Evolutionary conservation across 2,888 invertebrate genomes (phyloP).

Genomic region (Callimorpha dominula): DNA sequence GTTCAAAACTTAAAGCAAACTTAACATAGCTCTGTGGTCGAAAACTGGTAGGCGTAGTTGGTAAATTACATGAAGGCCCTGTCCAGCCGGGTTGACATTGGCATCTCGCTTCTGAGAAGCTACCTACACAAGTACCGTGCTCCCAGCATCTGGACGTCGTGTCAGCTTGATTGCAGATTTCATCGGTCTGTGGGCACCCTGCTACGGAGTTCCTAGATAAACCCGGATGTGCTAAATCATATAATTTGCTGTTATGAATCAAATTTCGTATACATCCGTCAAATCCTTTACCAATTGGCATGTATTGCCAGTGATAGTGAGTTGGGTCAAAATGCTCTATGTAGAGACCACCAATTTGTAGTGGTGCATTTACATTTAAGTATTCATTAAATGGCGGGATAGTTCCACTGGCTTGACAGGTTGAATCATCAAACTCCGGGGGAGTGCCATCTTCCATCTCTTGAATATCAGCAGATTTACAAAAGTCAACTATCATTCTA

Average conservation of each 20-base stretch:
- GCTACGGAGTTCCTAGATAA: slow-evolving; percentile 94
- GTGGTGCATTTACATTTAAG: slow-evolving; percentile 97
- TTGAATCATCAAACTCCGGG: slow-evolving; percentile 95
- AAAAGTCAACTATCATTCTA: slow-evolving; percentile 96
- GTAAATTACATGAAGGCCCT: slow-evolving; percentile 94
- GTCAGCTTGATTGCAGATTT: slow-evolving; percentile 95
- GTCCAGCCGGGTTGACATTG: slow-evolving; percentile 98
- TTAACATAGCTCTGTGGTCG: slow-evolving; percentile 98
- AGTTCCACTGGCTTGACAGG: slow-evolving; percentile 95
- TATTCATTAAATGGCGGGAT: slow-evolving; percentile 98
- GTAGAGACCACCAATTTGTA: slow-evolving; percentile 97
- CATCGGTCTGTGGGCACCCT: slow-evolving; percentile 97
- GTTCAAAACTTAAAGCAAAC: slow-evolving; percentile 97
- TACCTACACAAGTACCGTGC: slow-evolving; percentile 97
- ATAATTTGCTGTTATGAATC: slow-evolving; percentile 97
- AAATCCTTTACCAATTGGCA: slow-evolving; percentile 96
- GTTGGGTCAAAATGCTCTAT: slow-evolving; percentile 96
- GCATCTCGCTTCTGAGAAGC: slow-evolving; percentile 95
- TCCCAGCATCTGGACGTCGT: slow-evolving; percentile 95
- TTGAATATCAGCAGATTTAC: slow-evolving; percentile 95
- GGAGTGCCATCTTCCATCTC: slow-evolving; percentile 96
- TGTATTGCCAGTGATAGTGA: slow-evolving; percentile 96
- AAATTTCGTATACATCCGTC: slow-evolving; percentile 98
- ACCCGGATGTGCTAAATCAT: slow-evolving; percentile 98
- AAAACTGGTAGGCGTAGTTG: slow-evolving; percentile 96